phyloP scores from a whole-genome alignment of 2,888 invertebrate genomes.

The Xestia c-nigrum region DNA sequence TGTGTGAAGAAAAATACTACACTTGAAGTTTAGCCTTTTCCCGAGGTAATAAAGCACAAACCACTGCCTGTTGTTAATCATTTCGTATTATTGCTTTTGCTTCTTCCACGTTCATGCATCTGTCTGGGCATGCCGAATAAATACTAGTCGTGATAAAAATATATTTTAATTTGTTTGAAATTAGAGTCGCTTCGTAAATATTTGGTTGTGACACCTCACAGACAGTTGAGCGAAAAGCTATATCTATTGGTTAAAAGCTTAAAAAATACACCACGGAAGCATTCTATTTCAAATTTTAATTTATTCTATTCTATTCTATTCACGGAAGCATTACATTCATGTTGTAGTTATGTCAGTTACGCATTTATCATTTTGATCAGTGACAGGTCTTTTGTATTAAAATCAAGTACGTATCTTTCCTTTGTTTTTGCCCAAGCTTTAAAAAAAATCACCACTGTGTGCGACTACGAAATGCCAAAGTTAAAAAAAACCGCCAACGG shows the following conservation, averaged over 20 bases:
- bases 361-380: slow-evolving; percentile 43
- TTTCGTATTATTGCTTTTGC: background rate
- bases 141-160: background rate
- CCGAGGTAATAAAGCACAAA: too few species aligned
- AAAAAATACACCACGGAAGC: slow-evolving; percentile 19
- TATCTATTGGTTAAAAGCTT: background rate
- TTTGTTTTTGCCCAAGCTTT: slow-evolving; percentile 28
- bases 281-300: background rate
- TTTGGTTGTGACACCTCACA: background rate
- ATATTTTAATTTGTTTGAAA: background rate
- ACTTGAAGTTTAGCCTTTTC: too few species aligned
- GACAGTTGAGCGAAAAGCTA: background rate
- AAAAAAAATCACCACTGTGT: slow-evolving; percentile 22
- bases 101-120: background rate
- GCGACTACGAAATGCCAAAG: background rate
- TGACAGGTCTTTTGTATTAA: slow-evolving; percentile 41
- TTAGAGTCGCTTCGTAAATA: slow-evolving; percentile 4
- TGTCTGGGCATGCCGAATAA: background rate
- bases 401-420: background rate
- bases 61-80: background rate
- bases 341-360: slow-evolving; percentile 11
- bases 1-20: background rate
- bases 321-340: slow-evolving; percentile 28
- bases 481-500: slow-evolving; percentile 12
- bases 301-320: background rate